Conservation (phyloP, 1,140 invertebrate species). For the Dreissena polymorpha region DNA sequence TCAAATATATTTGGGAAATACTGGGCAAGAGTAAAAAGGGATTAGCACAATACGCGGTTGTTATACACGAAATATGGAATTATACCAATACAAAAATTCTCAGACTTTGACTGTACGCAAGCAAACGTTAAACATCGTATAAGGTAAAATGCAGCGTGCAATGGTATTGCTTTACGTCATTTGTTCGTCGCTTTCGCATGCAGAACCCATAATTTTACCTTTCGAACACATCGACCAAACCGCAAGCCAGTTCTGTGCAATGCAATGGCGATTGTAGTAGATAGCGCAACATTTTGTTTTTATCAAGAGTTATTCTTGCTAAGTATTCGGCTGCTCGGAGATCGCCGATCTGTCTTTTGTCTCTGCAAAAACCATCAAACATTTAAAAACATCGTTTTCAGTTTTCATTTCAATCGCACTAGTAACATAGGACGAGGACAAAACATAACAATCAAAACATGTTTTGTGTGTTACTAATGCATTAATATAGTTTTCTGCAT, state of each 20-base stretch:
- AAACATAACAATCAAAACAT: not conserved
- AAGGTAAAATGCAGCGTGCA: too few species aligned
- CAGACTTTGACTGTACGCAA: too few species aligned
- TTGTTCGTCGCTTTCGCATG: not conserved
- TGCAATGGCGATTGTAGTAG: slow-evolving; percentile 37
- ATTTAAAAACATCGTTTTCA: not conserved
- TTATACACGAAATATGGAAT: too few species aligned
- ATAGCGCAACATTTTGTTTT: slow-evolving; percentile 40
- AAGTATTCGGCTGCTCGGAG: slow-evolving; percentile 52
- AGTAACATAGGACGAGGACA: not conserved
- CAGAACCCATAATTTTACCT: slow-evolving; percentile 35
- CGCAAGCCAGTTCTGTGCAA: slow-evolving; percentile 53
- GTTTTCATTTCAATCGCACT: not conserved
- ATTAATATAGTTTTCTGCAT: not conserved
- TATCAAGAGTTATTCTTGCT: slow-evolving; percentile 55
- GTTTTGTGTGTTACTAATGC: not conserved
- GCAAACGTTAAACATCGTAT: too few species aligned
- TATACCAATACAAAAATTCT: too few species aligned
- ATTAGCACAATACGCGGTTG: too few species aligned
- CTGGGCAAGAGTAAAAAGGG: too few species aligned
- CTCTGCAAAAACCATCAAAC: slow-evolving; percentile 41
- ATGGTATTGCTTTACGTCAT: too few species aligned
- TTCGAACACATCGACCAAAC: slow-evolving; percentile 53
- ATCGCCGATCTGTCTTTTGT: slow-evolving; percentile 57
- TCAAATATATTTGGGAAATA: too few species aligned